A percentile compares a stretch with the other conserved stretches of the same genome.
phyloP scores from a whole-genome alignment of 2,888 invertebrate species.

The Priocnemis perturbator region DNA sequence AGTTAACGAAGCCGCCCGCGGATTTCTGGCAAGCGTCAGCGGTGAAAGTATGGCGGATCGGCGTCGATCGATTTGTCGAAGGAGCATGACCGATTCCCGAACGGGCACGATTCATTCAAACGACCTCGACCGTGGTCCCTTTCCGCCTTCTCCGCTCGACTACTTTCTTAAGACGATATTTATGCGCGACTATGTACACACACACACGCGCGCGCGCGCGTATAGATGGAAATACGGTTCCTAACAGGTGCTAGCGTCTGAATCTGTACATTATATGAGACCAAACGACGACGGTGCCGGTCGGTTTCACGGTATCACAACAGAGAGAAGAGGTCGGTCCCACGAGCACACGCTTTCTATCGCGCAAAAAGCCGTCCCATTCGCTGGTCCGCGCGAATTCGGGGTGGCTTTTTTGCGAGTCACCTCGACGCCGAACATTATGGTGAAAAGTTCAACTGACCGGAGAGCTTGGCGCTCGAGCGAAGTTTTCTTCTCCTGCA shows the following conservation, averaged over 20 bases:
- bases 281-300: too few relatives aligned
- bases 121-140: neutral
- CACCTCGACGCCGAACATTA: too few relatives aligned
- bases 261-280: too few relatives aligned
- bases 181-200: too few relatives aligned
- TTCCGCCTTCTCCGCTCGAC: too few relatives aligned
- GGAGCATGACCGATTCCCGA: slow-evolving; percentile 6
- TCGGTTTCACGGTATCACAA: neutral
- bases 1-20: slow-evolving; percentile 35
- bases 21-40: slow-evolving; percentile 40
- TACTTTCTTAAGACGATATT: too few relatives aligned
- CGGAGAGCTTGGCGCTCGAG: too few relatives aligned
- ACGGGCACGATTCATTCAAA: neutral
- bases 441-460: too few relatives aligned
- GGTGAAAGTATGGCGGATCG: slow-evolving; percentile 58
- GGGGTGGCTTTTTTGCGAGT: slow-evolving; percentile 28
- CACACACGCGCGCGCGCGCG: too few relatives aligned
- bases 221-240: too few relatives aligned
- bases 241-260: too few relatives aligned
- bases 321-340: neutral
- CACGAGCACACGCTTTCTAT: slow-evolving; percentile 37
- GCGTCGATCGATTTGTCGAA: slow-evolving; percentile 37
- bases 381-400: slow-evolving; percentile 38
- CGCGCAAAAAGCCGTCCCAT: slow-evolving; percentile 39
- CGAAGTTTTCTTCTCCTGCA: too few relatives aligned